Evolutionary conservation across 2,797 vertebrate genomes (phyloP).

Genomic region (Potorous gilbertii): DNA sequence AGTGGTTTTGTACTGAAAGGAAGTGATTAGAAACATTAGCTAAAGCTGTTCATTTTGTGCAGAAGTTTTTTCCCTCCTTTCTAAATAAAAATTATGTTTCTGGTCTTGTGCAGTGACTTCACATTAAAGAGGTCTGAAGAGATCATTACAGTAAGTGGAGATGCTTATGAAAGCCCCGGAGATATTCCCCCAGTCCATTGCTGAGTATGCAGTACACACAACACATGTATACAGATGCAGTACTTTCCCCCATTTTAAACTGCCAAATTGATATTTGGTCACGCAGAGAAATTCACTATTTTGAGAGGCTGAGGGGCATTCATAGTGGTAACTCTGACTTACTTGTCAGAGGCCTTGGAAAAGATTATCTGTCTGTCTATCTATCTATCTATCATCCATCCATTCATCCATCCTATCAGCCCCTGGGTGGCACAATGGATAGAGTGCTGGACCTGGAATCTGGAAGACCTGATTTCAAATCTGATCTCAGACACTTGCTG

Average conservation of each 20-base stretch:
- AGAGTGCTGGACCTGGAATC: neutral
- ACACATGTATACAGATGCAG: constrained; percentile 7
- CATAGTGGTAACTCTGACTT: constrained; percentile 51
- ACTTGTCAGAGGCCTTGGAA: neutral
- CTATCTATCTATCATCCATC: neutral
- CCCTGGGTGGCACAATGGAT: neutral
- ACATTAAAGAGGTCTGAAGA: constrained; percentile 61
- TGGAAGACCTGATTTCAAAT: neutral
- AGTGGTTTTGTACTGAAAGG: constrained; percentile 79
- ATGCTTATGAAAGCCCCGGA: constrained; percentile 53
- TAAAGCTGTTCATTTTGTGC: constrained; percentile 71
- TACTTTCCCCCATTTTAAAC: neutral
- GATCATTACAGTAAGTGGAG: constrained; percentile 45
- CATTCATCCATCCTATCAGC: too few relatives aligned
- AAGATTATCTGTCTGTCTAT: neutral
- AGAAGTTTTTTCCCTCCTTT: constrained; percentile 53
- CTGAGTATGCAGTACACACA: constrained; percentile 21
- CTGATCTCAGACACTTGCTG: neutral
- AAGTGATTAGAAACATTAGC: constrained; percentile 83
- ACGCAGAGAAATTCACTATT: constrained; percentile 40
- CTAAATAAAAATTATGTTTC: constrained; percentile 58
- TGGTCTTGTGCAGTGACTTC: constrained; percentile 59
- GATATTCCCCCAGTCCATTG: constrained; percentile 44
- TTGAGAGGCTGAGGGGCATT: neutral
- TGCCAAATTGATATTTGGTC: constrained; percentile 5